A percentile compares a stretch with the other conserved stretches of the same genome.
These are phyloP conservation scores for Ochotona princeps DNA, from an alignment of 2,113 vertebrate genomes.

Conservation along the genomic window DNA sequence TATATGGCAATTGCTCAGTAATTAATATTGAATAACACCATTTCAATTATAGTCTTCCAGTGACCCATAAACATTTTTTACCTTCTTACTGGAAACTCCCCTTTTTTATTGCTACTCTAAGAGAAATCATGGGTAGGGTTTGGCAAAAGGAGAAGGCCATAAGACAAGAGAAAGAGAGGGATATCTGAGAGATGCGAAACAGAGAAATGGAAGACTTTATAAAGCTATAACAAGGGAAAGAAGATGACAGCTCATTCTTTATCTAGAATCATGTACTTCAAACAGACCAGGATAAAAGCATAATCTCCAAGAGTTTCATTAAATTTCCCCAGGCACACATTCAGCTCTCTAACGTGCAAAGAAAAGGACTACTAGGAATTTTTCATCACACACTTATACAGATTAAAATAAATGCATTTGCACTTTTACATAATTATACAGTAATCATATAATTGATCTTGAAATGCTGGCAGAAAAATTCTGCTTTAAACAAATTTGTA, in stretches of 20 bases:
- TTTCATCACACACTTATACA: constrained; percentile 37
- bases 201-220: not conserved
- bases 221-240: not conserved
- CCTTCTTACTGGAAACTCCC: constrained; percentile 9
- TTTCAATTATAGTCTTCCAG: not conserved
- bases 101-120: constrained; percentile 13
- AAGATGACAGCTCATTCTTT: not conserved
- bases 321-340: not conserved
- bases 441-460: constrained; percentile 57
- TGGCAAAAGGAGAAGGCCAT: not conserved
- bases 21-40: not conserved
- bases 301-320: not conserved
- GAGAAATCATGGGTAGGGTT: not conserved
- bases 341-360: not conserved
- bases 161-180: not conserved
- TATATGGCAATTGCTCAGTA: not conserved
- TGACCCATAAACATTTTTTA: not conserved
- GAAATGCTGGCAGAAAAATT: not conserved
- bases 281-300: not conserved
- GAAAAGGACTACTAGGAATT: constrained; percentile 7
- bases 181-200: not conserved
- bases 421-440: constrained; percentile 34
- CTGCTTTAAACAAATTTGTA: constrained; percentile 45
- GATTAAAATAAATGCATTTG: constrained; percentile 48
- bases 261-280: not conserved